These are phyloP conservation scores for Argya squamiceps DNA, from an alignment of 2,797 vertebrate genomes.

Conservation along the genomic window DNA sequence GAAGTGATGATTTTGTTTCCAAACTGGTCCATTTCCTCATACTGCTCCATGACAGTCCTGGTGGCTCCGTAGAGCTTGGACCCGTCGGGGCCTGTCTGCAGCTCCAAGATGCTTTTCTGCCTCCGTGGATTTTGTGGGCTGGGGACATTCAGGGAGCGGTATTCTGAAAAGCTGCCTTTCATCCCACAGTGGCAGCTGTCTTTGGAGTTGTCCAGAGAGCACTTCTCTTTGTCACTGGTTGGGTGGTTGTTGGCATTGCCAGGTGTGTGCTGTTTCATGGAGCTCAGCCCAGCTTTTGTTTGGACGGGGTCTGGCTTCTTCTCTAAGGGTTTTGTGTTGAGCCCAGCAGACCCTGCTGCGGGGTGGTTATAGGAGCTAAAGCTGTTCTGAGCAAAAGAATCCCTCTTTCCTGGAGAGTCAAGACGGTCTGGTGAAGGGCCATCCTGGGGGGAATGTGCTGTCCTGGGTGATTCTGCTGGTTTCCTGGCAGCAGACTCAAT, in stretches of 20 bases:
- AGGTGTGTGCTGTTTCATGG: neutral
- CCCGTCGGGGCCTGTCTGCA: constrained; percentile 76
- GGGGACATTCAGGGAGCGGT: neutral
- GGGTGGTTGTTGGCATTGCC: neutral
- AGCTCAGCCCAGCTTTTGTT: neutral
- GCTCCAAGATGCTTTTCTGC: constrained; percentile 83
- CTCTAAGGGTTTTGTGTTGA: neutral
- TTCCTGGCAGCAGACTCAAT: constrained; percentile 88
- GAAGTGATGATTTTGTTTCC: constrained; percentile 84
- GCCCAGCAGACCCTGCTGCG: neutral
- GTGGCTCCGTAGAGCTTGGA: constrained; percentile 76
- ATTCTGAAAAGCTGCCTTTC: constrained; percentile 33
- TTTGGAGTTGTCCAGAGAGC: neutral
- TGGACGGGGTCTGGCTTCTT: neutral
- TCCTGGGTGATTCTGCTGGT: constrained; percentile 59
- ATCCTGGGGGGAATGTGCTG: neutral
- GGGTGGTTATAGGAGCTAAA: constrained; percentile 14
- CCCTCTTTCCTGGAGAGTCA: neutral
- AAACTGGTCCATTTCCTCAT: constrained; percentile 80
- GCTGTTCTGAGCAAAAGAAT: neutral
- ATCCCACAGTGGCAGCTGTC: constrained; percentile 26
- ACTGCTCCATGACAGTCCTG: constrained; percentile 82
- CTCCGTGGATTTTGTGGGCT: constrained; percentile 66
- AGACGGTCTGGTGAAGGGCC: neutral
- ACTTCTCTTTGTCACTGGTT: neutral